phyloP scores from a whole-genome alignment of 1,140 invertebrate species.

The Schlechtendalia chinensis region DNA sequence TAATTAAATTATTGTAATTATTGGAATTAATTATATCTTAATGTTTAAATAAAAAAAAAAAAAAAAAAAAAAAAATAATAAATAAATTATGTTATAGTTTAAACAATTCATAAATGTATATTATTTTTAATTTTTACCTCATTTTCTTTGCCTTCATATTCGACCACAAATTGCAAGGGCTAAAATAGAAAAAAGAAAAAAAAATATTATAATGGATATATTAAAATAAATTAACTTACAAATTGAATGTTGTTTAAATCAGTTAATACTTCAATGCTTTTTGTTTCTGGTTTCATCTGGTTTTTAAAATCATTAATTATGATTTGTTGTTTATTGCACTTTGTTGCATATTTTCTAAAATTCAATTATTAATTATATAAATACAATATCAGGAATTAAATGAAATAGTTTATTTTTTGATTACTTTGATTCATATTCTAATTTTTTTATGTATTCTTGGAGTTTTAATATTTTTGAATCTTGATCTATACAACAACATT shows the following conservation, averaged over 20 bases:
- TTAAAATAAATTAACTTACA: conserved; percentile 2
- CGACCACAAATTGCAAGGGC: background rate
- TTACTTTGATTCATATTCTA: conserved; percentile 28
- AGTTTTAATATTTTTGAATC: background rate
- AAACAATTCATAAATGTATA: no score
- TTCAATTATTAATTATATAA: background rate
- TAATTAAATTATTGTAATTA: no score
- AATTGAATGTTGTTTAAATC: conserved; percentile 1
- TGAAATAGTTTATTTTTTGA: background rate
- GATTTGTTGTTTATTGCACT: background rate
- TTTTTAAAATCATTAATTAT: background rate
- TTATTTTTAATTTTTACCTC: conserved; percentile 5
- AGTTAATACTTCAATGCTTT: conserved; percentile 15
- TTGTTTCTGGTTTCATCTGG: background rate
- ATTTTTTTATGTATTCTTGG: background rate
- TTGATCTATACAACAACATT: background rate
- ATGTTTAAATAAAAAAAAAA: background rate
- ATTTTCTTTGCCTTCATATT: conserved; percentile 24
- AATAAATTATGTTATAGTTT: no score
- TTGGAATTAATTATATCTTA: background rate
- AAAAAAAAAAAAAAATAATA: no score
- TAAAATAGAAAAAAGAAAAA: background rate
- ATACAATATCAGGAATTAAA: background rate
- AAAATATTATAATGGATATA: background rate
- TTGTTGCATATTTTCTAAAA: conserved; percentile 10